Percentiles rank a stretch among this genome's conserved stretches.
phyloP scores from a whole-genome alignment of 2,797 vertebrate species.

The Karalla daura region DNA sequence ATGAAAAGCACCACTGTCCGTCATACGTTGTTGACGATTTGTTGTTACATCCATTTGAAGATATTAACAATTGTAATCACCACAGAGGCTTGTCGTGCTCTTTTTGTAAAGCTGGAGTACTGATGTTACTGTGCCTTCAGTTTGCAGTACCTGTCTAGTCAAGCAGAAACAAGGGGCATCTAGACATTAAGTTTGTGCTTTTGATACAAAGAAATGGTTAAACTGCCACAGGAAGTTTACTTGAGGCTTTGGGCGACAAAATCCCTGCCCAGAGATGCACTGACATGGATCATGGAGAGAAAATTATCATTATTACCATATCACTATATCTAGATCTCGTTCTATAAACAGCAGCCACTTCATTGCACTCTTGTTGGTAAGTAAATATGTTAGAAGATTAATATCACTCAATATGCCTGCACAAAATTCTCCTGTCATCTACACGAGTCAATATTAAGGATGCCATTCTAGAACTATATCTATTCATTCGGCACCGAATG shows the following conservation, averaged over 20 bases:
- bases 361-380: neutral
- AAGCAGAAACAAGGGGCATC: constrained; percentile 42
- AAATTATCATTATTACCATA: neutral
- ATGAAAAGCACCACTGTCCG: constrained; percentile 36
- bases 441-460: neutral
- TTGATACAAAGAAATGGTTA: constrained; percentile 19
- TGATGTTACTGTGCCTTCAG: constrained; percentile 79
- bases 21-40: constrained; percentile 43
- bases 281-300: neutral
- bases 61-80: constrained; percentile 32
- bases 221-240: constrained; percentile 49
- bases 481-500: too few relatives aligned
- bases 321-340: too few relatives aligned
- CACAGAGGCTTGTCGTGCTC: constrained; percentile 24
- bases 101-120: constrained; percentile 49
- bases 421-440: constrained; percentile 1
- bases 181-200: constrained; percentile 19
- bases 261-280: neutral
- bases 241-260: constrained; percentile 21
- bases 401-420: neutral
- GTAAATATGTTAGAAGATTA: neutral
- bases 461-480: neutral
- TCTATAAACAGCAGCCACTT: constrained; percentile 16
- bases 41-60: constrained; percentile 32
- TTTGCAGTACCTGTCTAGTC: constrained; percentile 54